A percentile compares a stretch with the other conserved stretches of the same genome.
These are phyloP conservation scores for Anseranas semipalmata DNA, from an alignment of 2,113 vertebrate species.

Conservation along the genomic window DNA sequence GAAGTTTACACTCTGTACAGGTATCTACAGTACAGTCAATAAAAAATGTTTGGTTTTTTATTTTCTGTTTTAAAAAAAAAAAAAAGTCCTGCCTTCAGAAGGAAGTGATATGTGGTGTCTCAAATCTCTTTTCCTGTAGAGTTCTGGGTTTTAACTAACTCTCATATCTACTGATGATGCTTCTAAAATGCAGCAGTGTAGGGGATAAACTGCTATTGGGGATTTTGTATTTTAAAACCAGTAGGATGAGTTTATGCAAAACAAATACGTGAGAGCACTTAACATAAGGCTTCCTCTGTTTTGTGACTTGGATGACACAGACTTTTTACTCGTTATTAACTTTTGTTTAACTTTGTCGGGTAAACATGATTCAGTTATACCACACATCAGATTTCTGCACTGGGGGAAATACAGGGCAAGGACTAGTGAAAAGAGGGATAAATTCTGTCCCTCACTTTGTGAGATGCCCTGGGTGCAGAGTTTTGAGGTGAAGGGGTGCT, in stretches of 20 bases:
- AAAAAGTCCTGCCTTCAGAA: background rate
- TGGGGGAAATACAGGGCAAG: background rate
- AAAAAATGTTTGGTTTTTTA: slow-evolving; percentile 50
- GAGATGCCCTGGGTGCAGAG: background rate
- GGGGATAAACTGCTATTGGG: background rate
- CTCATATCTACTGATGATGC: background rate
- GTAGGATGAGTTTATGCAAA: background rate
- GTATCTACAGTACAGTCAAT: slow-evolving; percentile 62
- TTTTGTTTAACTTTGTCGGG: background rate
- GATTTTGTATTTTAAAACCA: background rate
- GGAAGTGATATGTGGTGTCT: background rate
- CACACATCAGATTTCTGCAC: background rate
- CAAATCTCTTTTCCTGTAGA: background rate
- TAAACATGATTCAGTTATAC: background rate
- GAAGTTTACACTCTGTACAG: slow-evolving; percentile 79
- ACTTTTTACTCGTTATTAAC: background rate
- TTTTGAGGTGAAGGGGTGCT: background rate
- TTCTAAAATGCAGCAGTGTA: background rate
- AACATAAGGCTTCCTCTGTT: background rate
- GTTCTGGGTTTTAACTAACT: background rate
- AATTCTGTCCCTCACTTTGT: background rate
- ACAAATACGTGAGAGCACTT: background rate
- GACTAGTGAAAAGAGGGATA: background rate
- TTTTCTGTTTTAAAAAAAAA: slow-evolving; percentile 33
- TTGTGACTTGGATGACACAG: background rate